Base-by-base conservation (phyloP, 92 coral and sea anemone genomes). In the Zoanthus sociatus region DNA sequence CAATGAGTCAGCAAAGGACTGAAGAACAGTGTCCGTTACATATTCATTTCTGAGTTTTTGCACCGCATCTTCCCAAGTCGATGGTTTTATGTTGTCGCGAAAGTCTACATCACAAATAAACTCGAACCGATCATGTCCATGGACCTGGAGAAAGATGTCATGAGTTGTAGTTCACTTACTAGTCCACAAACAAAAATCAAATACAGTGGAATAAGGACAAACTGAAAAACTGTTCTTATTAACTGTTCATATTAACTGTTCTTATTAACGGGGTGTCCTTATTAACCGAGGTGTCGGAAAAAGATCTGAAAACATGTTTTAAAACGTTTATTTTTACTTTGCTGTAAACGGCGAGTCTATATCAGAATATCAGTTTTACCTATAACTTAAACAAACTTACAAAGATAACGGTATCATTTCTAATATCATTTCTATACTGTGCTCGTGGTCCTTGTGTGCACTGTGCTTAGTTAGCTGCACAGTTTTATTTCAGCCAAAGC, bases 41-140 rank as follows among this genome's bases (percentile, higher is more conserved):
- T 84, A 84, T 42, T 84, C 66, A 31, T 87, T 58, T 45, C 83
- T 76, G 53, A 87, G 77, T 78, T 87, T 87, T 63, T 87, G 32
- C 55, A 87, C 76, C 20, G 90, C 90, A 75, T 63, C 85, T 21
- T 11, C 73, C 90, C 90, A 87, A 66, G 58, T 77, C 58, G 71
- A 60, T 18, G 90, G 90, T 37, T 76, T 77, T 61, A 77, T 61
- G 20, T 64, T 77, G 77, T 87, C 90, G 33, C 50, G 84, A 58
- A 87, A 87, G 63, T 87, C 90, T 45, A 77, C 74, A 30, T 87
- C 85, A 77, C 90, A 87, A 63, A 87, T 37, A 69, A 87, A 87
- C 48, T 87, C 84, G 42, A 87, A 44, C 20, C 85, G 72, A 73
- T 87, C 84, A 54, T 54, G 60, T 30, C 90, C 90, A 87, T 87